Conservation (phyloP, 2,113 vertebrate species). For the Hirundichthys speculiger region DNA sequence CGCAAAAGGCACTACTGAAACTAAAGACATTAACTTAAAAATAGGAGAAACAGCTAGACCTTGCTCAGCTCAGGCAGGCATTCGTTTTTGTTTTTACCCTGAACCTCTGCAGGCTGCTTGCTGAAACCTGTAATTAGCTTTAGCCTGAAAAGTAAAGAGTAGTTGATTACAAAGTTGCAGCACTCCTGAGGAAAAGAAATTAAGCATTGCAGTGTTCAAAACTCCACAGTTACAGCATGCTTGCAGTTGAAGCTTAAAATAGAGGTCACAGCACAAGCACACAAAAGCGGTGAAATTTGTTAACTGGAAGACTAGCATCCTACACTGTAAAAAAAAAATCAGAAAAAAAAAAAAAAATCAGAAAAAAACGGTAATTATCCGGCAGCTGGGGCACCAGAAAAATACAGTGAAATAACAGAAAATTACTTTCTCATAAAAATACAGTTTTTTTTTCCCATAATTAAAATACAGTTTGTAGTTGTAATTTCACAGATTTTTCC, state of each 20-base stretch:
- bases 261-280: background rate
- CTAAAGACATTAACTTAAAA: conserved; percentile 4
- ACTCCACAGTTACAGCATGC: conserved; percentile 2
- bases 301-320: background rate
- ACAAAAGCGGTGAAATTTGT: background rate
- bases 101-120: conserved; percentile 58
- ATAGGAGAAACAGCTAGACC: conserved; percentile 1
- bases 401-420: too few species aligned
- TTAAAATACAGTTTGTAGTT: too few species aligned
- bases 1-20: conserved; percentile 11
- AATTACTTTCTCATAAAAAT: too few species aligned
- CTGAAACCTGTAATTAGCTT: conserved; percentile 73
- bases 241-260: conserved; percentile 10
- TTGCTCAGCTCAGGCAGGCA: conserved; percentile 29
- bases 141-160: conserved; percentile 63
- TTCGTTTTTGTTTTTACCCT: conserved; percentile 65
- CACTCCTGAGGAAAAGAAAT: conserved; percentile 35
- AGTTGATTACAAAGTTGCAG: conserved; percentile 62
- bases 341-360: too few species aligned
- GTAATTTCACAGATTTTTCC: too few species aligned
- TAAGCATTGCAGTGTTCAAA: conserved; percentile 25
- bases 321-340: too few species aligned
- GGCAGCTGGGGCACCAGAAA: too few species aligned
- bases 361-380: too few species aligned
- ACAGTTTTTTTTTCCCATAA: too few species aligned